Evolutionary conservation across 2,888 invertebrate genomes (phyloP).

Genomic region (Clostera curtula): DNA sequence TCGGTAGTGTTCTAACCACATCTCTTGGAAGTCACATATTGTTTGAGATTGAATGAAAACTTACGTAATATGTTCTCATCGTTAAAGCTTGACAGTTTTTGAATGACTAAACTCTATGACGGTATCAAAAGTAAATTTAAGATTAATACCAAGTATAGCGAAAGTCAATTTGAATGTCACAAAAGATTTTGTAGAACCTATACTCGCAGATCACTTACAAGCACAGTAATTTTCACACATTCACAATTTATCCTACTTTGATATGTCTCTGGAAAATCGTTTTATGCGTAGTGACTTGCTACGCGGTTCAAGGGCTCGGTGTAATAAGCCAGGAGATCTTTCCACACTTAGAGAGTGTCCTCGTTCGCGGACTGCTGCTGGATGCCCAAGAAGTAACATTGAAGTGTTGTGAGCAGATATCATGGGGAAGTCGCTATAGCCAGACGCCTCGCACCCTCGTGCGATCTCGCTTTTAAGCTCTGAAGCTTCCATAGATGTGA

Average conservation of each 20-base stretch:
- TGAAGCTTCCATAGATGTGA: slow-evolving; percentile 39
- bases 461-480: slow-evolving; percentile 43
- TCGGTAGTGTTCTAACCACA: no score
- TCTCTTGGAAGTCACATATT: no score
- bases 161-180: no score
- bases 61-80: no score
- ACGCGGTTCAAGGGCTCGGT: slow-evolving; percentile 42
- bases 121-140: no score
- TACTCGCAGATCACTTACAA: not conserved
- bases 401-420: slow-evolving; percentile 34
- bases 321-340: slow-evolving; percentile 37
- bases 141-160: no score
- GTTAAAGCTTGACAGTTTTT: no score
- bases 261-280: slow-evolving; percentile 29
- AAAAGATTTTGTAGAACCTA: no score
- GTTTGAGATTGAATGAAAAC: no score
- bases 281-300: slow-evolving; percentile 63
- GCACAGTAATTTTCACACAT: not conserved
- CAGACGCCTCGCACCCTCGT: slow-evolving; percentile 30
- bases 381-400: slow-evolving; percentile 23
- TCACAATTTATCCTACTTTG: slow-evolving; percentile 19
- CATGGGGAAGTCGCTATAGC: slow-evolving; percentile 36
- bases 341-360: slow-evolving; percentile 56
- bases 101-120: no score
- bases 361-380: slow-evolving; percentile 39